These are phyloP conservation scores for Lampropteryx suffumata DNA, from an alignment of 2,888 invertebrate species.

Conservation along the genomic window DNA sequence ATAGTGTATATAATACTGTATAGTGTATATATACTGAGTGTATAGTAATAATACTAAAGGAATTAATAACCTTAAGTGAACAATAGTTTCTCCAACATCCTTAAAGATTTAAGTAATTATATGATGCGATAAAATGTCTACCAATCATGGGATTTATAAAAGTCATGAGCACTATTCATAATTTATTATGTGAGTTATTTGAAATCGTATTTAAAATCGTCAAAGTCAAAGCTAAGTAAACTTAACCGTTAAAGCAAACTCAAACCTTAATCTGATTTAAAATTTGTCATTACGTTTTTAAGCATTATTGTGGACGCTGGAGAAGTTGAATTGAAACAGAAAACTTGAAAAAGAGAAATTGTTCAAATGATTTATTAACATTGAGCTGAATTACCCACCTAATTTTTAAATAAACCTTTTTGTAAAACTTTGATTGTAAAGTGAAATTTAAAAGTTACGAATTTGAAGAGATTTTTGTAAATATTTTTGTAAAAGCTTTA, in stretches of 20 bases:
- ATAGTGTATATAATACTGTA: too few relatives aligned
- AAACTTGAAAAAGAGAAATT: constrained; percentile 22
- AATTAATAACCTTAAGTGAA: too few relatives aligned
- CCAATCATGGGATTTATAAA: too few relatives aligned
- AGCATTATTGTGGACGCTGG: constrained; percentile 4
- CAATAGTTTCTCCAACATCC: too few relatives aligned
- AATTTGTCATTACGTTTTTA: constrained; percentile 13
- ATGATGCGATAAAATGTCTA: too few relatives aligned
- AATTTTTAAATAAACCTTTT: constrained; percentile 6
- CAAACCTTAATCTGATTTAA: constrained; percentile 2
- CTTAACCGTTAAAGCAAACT: neutral
- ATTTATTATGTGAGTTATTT: too few relatives aligned
- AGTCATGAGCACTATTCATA: too few relatives aligned
- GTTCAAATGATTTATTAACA: constrained; percentile 16
- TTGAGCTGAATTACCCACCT: constrained; percentile 3
- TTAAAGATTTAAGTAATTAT: too few relatives aligned
- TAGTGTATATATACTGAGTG: too few relatives aligned
- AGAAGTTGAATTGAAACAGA: constrained; percentile 12
- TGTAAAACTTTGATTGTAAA: constrained; percentile 6
- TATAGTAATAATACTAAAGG: too few relatives aligned
- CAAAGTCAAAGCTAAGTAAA: too few relatives aligned
- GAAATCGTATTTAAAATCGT: too few relatives aligned
- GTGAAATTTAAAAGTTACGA: neutral
- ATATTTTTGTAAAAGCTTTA: neutral
- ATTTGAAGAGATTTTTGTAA: constrained; percentile 7